Evolutionary conservation across 2,797 vertebrate species (phyloP), one percentile per base, ranked within the genome.

Genomic region (Acanthurus lineatus): DNA sequence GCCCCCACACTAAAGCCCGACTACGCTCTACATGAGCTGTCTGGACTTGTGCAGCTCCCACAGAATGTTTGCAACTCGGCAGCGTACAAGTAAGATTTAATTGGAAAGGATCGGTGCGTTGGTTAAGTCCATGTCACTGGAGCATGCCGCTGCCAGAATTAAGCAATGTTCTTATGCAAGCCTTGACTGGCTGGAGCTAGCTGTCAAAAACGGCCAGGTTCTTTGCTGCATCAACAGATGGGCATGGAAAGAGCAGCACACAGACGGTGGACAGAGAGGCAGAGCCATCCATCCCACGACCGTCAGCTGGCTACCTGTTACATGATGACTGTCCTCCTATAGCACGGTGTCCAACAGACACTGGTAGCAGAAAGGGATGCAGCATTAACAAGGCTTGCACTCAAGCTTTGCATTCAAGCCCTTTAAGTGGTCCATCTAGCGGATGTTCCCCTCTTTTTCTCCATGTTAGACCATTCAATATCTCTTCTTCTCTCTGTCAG

Each of bases 81-180:
- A 61, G 69, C 69, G 70, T 44, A 72, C 49, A 66, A 22, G 60
- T 66, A 74, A 72, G 74, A 77, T 79, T 75, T 69, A 70, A 78
- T 73, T 76, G 67, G 81, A 87, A 83, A 75, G 84, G 75, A 89
- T 84, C 76, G 76, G 84, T 76, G 84, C 69, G 17, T 73, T 73
- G 64, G 81, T 87, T 83, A 82, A 75, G 74, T 82, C 79, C 76
- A 66, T 78, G 72, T 86, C 83, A 83, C 64, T 86, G 87, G 75
- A 90, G 86, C 88, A 73, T 74, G 73, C 85, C 74, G 57, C 73
- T 78, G 73, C 76, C 67, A 62, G 61, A 90, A 85, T 88, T 86
- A 81, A 82, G 88, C 84, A 83, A 70, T 73, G 76, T 83, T 86
- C 79, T 83, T 57, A 80, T 77, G 69, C 76, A 82, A 74, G 81